Conservation (phyloP, 2,797 vertebrate species). For the Steatocranus sp. region DNA sequence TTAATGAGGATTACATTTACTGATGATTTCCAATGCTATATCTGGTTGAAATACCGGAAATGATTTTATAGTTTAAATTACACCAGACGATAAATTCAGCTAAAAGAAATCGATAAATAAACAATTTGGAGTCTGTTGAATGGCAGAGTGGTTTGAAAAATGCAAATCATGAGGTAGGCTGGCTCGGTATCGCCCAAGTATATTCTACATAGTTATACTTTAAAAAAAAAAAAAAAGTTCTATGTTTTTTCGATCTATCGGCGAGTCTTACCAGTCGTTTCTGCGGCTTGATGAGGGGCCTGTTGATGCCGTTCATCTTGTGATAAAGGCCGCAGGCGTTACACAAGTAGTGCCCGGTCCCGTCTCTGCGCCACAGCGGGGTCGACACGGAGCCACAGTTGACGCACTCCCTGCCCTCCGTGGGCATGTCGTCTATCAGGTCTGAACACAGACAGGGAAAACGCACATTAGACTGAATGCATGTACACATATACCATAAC, state of each 20-base stretch:
- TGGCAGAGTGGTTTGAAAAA: background rate
- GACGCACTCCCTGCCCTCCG: conserved; percentile 92
- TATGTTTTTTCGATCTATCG: background rate
- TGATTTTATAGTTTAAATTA: background rate
- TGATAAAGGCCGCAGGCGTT: conserved; percentile 99
- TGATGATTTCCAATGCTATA: background rate
- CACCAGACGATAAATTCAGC: background rate
- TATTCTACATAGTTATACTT: background rate
- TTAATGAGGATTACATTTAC: background rate
- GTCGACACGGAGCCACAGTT: conserved; percentile 98
- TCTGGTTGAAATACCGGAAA: background rate
- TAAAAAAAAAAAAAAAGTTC: too few relatives aligned
- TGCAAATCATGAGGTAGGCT: background rate
- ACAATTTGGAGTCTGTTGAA: background rate
- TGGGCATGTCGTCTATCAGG: conserved; percentile 84
- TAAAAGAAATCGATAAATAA: background rate
- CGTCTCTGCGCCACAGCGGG: conserved; percentile 93
- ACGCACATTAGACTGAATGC: background rate
- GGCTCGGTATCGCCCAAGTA: background rate
- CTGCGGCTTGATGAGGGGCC: conserved; percentile 93
- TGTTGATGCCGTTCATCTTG: conserved; percentile 98
- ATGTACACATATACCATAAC: background rate
- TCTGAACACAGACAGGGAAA: conserved; percentile 54
- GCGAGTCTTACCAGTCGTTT: conserved; percentile 84
- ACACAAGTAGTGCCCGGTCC: conserved; percentile 96